Percentiles rank a stretch among this genome's conserved stretches.
These are phyloP conservation scores for Anarhynchus alexandrinus DNA, from an alignment of 2,113 vertebrate species.

Conservation along the genomic window DNA sequence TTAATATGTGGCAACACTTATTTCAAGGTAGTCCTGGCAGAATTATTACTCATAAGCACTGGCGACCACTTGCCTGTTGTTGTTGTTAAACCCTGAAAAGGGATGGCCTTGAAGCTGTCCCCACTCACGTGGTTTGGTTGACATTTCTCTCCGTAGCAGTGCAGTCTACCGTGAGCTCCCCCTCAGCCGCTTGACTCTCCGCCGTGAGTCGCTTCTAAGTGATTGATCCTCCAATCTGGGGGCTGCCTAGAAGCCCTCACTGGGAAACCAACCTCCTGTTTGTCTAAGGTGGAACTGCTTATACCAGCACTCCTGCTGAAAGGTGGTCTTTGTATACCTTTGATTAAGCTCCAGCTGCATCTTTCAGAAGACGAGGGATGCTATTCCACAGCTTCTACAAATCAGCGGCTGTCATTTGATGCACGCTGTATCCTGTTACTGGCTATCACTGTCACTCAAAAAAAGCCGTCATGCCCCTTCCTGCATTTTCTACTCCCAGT, in stretches of 20 bases:
- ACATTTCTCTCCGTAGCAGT: background rate
- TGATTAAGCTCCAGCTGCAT: background rate
- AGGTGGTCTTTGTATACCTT: background rate
- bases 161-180: no score
- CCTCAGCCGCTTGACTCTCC: background rate
- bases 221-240: background rate
- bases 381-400: background rate
- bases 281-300: background rate
- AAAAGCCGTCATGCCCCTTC: background rate
- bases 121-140: accelerated
- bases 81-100: background rate
- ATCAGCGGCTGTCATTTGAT: background rate
- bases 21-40: background rate
- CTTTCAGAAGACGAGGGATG: background rate
- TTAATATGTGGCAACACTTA: background rate
- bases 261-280: background rate
- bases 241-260: background rate
- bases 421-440: background rate
- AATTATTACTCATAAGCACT: background rate
- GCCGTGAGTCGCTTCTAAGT: background rate
- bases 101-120: background rate
- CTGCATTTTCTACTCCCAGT: background rate
- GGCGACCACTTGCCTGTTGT: background rate
- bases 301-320: background rate
- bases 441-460: background rate